Evolutionary conservation across 2,113 vertebrate genomes (phyloP), one percentile per base, ranked within the genome.

Genomic region (Brachirus orientalis): DNA sequence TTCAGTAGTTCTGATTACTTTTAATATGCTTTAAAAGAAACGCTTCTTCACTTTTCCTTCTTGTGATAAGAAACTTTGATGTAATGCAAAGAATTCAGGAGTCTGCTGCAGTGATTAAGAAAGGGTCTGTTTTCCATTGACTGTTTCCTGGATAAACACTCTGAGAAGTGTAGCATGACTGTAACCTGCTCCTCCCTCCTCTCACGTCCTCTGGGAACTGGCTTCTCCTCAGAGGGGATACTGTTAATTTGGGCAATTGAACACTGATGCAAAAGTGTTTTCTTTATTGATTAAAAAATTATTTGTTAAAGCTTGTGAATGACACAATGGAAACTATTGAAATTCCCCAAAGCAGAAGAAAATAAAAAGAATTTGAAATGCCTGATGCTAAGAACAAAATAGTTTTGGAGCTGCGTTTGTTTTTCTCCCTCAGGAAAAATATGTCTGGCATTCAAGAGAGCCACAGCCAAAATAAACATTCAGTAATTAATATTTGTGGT

Each of bases 91-190:
- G 52, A 74, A 83, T 80, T 10, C 45, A 41, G 17, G 11, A 40
- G 55, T 71, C 72, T 77, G 77, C n/a, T 77, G 10, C 51, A 75
- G 40, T 14, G n/a, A 70, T 84, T 68, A 56, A n/a, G 48, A 51
- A 44, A 11, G 46, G 18, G 50, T 59, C n/a, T 58, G 36, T 1
- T 59, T 70, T 57, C 43, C 22, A 37, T 10, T 16, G 9, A 62
- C 9, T 22, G 53, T n/a, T 75, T 67, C 28, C 80, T 69, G 19
- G 36, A 74, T 44, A 59, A 36, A 68, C 28, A 19, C n/a, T 60
- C 17, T n/a, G 46, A 54, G 71, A 28, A 71, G 37, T 17, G 10
- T 16, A 66, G 71, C 8, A 5, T 57, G 51, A 52, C 56, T 41
- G 51, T 43, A 47, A 28, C 36, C 47, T 35, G 60, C 57, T 51